Base-by-base conservation (phyloP, 2,113 vertebrate genomes). In the Ptilonorhynchus violaceus region DNA sequence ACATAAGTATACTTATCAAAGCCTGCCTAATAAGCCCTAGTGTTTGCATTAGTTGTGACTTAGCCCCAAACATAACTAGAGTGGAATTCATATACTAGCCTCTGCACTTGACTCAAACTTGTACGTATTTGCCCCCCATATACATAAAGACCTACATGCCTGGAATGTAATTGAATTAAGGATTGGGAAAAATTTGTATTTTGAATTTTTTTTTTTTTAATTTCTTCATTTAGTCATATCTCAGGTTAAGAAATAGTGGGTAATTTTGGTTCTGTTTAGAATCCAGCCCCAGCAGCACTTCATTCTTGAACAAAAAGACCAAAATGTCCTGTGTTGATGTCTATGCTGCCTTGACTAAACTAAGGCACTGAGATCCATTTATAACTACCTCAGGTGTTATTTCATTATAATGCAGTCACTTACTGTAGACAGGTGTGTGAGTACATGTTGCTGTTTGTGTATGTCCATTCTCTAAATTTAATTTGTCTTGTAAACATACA, bases 251-350 rank as follows among this genome's bases (percentile, higher is more conserved):
- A 52, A 66, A 33, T 8, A 22, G 13, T 25, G 10, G 7, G 4
- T 6, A 67, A 52, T 42, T 56, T 76, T 30, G 2, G 1, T 88
- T 80, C 23, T 47, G 10, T 24, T 62, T 20, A 62, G 30, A 72
- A 55, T 30, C 13, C 44, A 80, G 15, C 13, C 25, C 64, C 35
- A 70, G 10, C 15, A 85, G 15, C 20, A 21, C 0, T 1, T 42
- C 33, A 42, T 41, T 74, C 17, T 50, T 89, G 16, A 50, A 19
- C 14, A 53, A 59, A 58, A 78, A 55, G 4, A 52, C 7, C 13
- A 44, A 58, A 64, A 19, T 2, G 1, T 1, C 5, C 47, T 39
- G 1, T 47, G 13, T 4, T 62, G 22, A 21, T 14, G 15, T 46
- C 23, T 28, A 41, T 55, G 4, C 16, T 52, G 14, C 7, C 49